Evolutionary conservation across 2,888 invertebrate genomes (phyloP).

Genomic region (Scaptomyza parva): DNA sequence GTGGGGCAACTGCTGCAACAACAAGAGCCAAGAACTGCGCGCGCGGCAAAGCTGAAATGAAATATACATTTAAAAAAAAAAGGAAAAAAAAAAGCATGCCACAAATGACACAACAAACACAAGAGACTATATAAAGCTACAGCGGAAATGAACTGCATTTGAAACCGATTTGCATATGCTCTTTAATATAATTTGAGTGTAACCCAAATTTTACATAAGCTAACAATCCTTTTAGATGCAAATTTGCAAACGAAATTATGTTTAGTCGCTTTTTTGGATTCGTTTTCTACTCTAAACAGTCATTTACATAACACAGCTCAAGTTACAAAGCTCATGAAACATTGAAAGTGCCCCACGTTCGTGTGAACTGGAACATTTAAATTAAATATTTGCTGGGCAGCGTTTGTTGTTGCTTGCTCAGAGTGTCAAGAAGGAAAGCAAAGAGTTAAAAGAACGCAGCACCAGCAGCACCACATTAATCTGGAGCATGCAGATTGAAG

Average conservation of each 20-base stretch:
- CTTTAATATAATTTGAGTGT: constrained; percentile 8
- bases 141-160: constrained; percentile 13
- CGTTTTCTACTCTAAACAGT: not conserved
- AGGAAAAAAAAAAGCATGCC: constrained; percentile 41
- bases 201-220: too few relatives aligned
- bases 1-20: constrained; percentile 56
- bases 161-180: constrained; percentile 3
- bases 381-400: constrained; percentile 68
- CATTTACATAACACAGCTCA: not conserved
- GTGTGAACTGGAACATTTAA: constrained; percentile 41
- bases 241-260: too few relatives aligned
- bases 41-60: constrained; percentile 17
- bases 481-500: constrained; percentile 77
- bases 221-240: too few relatives aligned
- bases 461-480: constrained; percentile 68
- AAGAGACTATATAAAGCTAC: constrained; percentile 14
- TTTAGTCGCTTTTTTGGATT: constrained; percentile 2
- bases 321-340: constrained; percentile 14
- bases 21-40: constrained; percentile 37
- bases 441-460: constrained; percentile 57
- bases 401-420: constrained; percentile 6
- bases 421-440: constrained; percentile 44
- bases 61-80: constrained; percentile 1
- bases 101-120: constrained; percentile 55
- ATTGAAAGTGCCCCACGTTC: constrained; percentile 25